Base-by-base conservation (phyloP, 2,888 invertebrate species). In the Matsumyia berberina region DNA sequence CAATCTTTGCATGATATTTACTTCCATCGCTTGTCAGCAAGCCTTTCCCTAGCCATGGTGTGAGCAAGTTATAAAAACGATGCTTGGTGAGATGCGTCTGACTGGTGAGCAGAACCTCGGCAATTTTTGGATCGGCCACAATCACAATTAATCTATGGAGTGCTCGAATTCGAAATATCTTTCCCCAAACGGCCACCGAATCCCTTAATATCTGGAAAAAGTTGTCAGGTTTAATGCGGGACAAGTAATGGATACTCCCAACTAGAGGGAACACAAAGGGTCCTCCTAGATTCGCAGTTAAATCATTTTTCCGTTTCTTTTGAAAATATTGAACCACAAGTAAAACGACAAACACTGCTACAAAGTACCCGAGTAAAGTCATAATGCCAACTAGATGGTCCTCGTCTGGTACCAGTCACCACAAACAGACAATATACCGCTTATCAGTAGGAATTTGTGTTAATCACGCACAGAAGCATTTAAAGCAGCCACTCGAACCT, bases 1-100 rank as follows among this genome's bases (percentile, higher is more conserved):
- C n/a, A 79, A 96, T 93, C 90, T 95, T 95, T 35, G 91, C 91
- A 88, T 93, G 93, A 96, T 96, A 96, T 91, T 93, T 93, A 0
- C 89, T 86, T 33, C 90, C 91, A 33, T 89, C 88, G 79, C 90
- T 91, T 5, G 90, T 67, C 0, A 91, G 82, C 0, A 91, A 64
- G 0, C 91, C 91, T 2, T 86, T 87, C 5, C 91, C 91, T 44
- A 91, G 87, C 91, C 91, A 91, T 15, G 87, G 87, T 0, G 86
- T 69, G 1, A 91, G 85, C 9, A 90, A 81, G 29, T 89, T 67
- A 74, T 91, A 91, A 5, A 89, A 86, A 7, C 85, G 86, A 74
- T 89, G 89, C 86, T 91, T 91, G 0, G 86, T 88, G 58, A 91
- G 87, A 39, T 90, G 88, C 49, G 88, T 88, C 53, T 88, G 88